phyloP scores from a whole-genome alignment of 2,797 vertebrate species.

The Jordanella pulchra region DNA sequence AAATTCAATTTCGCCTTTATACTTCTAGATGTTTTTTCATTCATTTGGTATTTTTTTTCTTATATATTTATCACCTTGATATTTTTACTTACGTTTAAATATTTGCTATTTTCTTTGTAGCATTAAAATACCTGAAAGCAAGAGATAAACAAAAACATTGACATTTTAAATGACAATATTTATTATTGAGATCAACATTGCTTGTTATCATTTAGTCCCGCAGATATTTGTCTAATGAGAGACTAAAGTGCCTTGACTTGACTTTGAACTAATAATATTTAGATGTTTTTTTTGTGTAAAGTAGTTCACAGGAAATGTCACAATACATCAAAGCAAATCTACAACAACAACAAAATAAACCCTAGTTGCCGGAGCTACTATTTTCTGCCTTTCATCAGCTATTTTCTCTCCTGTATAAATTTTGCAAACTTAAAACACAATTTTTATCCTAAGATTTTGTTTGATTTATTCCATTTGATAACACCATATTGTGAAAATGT shows the following conservation, averaged over 20 bases:
- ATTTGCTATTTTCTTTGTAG: not conserved
- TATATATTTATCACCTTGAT: not conserved
- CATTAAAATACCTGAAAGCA: not conserved
- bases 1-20: not conserved
- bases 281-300: not conserved
- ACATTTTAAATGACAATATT: too few species aligned
- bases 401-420: not conserved
- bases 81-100: not conserved
- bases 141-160: not conserved
- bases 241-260: not conserved
- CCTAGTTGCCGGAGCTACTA: not conserved
- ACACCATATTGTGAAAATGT: conserved; percentile 4
- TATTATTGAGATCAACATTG: not conserved
- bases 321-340: not conserved
- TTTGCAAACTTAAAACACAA: not conserved
- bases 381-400: not conserved
- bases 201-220: not conserved
- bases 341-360: not conserved
- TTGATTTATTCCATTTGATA: not conserved
- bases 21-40: too few species aligned
- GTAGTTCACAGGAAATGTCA: not conserved
- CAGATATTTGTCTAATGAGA: not conserved
- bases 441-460: not conserved
- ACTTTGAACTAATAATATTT: not conserved
- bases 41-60: not conserved